Conservation (phyloP, 1,140 invertebrate genomes). For the Cherax quadricarinatus region DNA sequence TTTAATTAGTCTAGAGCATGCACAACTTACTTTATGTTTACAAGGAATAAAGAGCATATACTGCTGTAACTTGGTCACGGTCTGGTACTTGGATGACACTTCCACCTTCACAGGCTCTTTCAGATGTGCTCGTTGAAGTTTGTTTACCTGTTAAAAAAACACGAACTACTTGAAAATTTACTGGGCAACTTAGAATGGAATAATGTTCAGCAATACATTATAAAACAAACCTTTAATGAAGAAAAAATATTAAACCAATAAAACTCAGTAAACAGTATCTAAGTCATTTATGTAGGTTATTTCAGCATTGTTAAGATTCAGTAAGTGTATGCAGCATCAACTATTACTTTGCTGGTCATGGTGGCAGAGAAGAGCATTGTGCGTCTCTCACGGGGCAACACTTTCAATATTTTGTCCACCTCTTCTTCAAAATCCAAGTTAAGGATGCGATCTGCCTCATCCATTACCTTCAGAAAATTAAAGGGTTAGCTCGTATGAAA, state of each 20-base stretch:
- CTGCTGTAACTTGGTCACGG: constrained; percentile 96
- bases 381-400: constrained; percentile 87
- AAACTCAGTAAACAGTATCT: too few species aligned
- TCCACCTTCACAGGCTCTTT: constrained; percentile 96
- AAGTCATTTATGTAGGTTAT: too few species aligned
- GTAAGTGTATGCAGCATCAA: not conserved
- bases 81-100: constrained; percentile 97
- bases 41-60: constrained; percentile 97
- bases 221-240: too few species aligned
- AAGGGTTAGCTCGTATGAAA: not conserved
- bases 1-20: constrained; percentile 19
- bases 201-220: not conserved
- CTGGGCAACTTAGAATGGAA: not conserved
- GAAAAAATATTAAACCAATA: too few species aligned
- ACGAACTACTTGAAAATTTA: not conserved
- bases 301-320: too few species aligned
- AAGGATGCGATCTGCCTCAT: constrained; percentile 96
- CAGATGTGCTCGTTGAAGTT: constrained; percentile 95
- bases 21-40: constrained; percentile 89
- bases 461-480: constrained; percentile 84
- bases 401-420: constrained; percentile 94
- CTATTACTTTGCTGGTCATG: constrained; percentile 86
- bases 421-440: constrained; percentile 98
- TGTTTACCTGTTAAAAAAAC: constrained; percentile 85
- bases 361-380: constrained; percentile 97